Base-by-base conservation (phyloP, 2,113 vertebrate genomes). In the Prionailurus viverrinus region DNA sequence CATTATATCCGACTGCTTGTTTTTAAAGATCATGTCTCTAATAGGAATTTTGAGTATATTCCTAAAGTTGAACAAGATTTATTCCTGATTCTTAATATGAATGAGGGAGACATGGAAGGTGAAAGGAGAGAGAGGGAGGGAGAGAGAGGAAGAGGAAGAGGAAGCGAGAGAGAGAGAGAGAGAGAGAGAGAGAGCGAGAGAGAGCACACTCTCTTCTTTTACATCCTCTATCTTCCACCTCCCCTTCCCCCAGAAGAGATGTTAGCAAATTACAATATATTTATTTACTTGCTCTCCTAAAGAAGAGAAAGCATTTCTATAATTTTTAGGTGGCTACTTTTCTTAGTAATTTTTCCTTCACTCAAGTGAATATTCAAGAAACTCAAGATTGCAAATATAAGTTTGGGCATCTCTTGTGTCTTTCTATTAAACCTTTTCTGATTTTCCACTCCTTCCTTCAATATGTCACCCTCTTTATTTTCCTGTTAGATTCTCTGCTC, bases 31-130 rank as follows among this genome's bases (percentile, higher is more conserved):
- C 31, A 65, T 3, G 25, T 83, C 29, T 73, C 73, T 48, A 95
- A 79, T 2, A 87, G 55, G 53, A 66, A 81, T 63, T 18, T 19
- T 94, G 61, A 91, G 41, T 27, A 94, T 53, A 53, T 29, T 94
- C 79, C 76, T 9, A 88, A 94, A 80, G 89, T 65, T 78, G 36
- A 89, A 89, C 10, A 51, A 66, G 18, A 95, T 91, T 94, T 93
- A 73, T 66, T 95, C 92, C 29, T 74, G 71, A 74, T 89, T 94
- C 79, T 85, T 89, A 65, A 85, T 31, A 92, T 13, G 68, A 83
- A 80, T 15, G 41, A 12, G 36, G 71, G 25, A 36, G 36, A 21
- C 36, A 25, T 73, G 39, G 23, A 18, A 27, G 8, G 41, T 48
- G 74, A 78, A 48, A 48, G 74, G 33, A 68, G 27, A 23, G 48